Evolutionary conservation across 2,888 invertebrate species (phyloP).

Genomic region (Exocentrus adspersus): DNA sequence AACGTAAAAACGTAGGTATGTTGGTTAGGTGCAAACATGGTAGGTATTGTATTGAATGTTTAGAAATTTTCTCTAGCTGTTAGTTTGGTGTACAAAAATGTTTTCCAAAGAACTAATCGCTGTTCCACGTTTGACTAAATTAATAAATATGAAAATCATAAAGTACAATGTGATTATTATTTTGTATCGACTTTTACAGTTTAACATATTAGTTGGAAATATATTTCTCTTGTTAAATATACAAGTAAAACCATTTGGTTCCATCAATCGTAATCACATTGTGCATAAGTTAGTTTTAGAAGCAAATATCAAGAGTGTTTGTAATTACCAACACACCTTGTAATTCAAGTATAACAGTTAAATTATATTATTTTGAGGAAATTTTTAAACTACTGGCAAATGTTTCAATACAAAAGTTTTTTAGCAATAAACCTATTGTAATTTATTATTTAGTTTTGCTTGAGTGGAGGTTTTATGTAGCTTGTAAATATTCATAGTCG

Average conservation of each 20-base stretch:
- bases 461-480: slow-evolving; percentile 19
- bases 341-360: neutral
- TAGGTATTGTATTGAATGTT: slow-evolving; percentile 3
- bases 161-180: neutral
- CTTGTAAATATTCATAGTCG: slow-evolving; percentile 25
- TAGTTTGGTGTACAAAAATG: neutral
- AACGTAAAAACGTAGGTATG: neutral
- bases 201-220: too few species aligned
- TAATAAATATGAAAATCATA: neutral
- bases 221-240: too few species aligned
- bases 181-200: too few species aligned
- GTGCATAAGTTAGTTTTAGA: neutral
- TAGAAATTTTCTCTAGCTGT: slow-evolving; percentile 1
- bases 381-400: neutral
- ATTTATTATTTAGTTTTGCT: slow-evolving; percentile 24
- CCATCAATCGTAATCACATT: neutral
- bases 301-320: neutral
- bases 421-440: slow-evolving; percentile 24
- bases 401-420: slow-evolving; percentile 9
- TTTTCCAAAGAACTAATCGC: neutral
- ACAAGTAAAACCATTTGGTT: too few species aligned
- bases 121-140: neutral
- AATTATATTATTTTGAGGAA: neutral
- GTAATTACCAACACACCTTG: too few species aligned
- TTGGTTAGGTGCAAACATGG: slow-evolving; percentile 4